phyloP scores from a whole-genome alignment of 2,888 invertebrate genomes.

The Drosophila meridionalis region DNA sequence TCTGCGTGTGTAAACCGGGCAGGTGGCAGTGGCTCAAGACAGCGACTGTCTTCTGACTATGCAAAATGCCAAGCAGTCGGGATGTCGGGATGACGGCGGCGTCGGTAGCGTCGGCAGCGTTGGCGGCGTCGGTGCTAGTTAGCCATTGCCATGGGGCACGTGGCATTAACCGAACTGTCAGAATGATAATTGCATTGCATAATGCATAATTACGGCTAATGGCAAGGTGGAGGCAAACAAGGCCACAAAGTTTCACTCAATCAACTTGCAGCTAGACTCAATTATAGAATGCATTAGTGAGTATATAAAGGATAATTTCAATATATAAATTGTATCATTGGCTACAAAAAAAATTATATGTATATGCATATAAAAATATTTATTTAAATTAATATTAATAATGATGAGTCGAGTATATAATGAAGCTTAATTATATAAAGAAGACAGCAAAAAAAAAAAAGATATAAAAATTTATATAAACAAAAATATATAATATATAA shows the following conservation, averaged over 20 bases:
- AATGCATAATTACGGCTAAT: slow-evolving; percentile 66
- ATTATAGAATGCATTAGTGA: not conserved
- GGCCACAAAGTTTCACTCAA: slow-evolving; percentile 43
- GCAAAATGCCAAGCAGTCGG: slow-evolving; percentile 35
- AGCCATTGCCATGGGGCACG: slow-evolving; percentile 33
- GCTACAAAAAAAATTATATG: no score
- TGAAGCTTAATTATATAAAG: no score
- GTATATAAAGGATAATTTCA: no score
- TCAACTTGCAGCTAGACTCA: not conserved
- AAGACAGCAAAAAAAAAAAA: no score
- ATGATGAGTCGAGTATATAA: no score
- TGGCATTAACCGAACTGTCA: slow-evolving; percentile 75
- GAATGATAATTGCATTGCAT: slow-evolving; percentile 75
- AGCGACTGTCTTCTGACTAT: slow-evolving; percentile 12
- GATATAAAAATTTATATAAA: no score
- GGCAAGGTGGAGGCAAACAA: slow-evolving; percentile 11
- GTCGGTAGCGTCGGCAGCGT: no score
- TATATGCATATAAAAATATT: no score
- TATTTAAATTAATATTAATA: no score
- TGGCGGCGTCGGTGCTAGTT: slow-evolving; percentile 30
- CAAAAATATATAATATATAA: no score
- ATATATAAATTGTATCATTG: no score
- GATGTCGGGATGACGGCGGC: slow-evolving; percentile 2
- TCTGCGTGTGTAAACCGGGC: slow-evolving; percentile 77
- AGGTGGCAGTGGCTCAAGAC: slow-evolving; percentile 57